A percentile compares a stretch with the other conserved stretches of the same genome.
phyloP scores from a whole-genome alignment of 2,797 vertebrate genomes.

The Ctenopoma kingsleyae region DNA sequence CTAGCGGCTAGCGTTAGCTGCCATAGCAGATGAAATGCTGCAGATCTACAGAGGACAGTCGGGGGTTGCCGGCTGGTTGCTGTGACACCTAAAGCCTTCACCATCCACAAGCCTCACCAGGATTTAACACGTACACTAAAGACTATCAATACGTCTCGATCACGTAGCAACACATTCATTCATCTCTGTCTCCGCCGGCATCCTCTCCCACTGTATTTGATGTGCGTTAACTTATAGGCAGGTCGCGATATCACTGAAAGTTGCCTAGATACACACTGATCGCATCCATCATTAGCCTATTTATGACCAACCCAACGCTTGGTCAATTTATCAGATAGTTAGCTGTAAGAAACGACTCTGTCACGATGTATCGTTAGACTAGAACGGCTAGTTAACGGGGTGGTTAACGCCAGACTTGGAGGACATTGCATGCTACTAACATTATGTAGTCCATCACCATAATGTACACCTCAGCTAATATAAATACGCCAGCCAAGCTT shows the following conservation, averaged over 20 bases:
- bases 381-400: slow-evolving; percentile 23
- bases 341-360: slow-evolving; percentile 8
- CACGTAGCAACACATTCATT: slow-evolving; percentile 40
- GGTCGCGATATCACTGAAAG: slow-evolving; percentile 53
- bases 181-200: slow-evolving; percentile 44
- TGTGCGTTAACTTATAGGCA: slow-evolving; percentile 41
- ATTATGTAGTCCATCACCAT: slow-evolving; percentile 23
- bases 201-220: slow-evolving; percentile 18
- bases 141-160: slow-evolving; percentile 13
- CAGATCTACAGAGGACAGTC: slow-evolving; percentile 59
- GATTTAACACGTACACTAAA: background rate
- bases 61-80: slow-evolving; percentile 33
- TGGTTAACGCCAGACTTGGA: slow-evolving; percentile 9
- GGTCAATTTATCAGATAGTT: slow-evolving; percentile 16
- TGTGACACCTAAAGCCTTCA: slow-evolving; percentile 21
- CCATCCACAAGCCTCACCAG: background rate
- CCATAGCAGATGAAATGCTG: slow-evolving; percentile 65
- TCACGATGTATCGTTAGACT: slow-evolving; percentile 6
- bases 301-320: slow-evolving; percentile 22
- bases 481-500: slow-evolving; percentile 4
- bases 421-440: slow-evolving; percentile 38
- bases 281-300: slow-evolving; percentile 44
- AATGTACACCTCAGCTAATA: slow-evolving; percentile 17
- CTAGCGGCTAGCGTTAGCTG: slow-evolving; percentile 63
- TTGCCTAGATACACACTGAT: slow-evolving; percentile 49